phyloP scores from a whole-genome alignment of 2,113 vertebrate species.

The Gasterosteus nipponicus region DNA sequence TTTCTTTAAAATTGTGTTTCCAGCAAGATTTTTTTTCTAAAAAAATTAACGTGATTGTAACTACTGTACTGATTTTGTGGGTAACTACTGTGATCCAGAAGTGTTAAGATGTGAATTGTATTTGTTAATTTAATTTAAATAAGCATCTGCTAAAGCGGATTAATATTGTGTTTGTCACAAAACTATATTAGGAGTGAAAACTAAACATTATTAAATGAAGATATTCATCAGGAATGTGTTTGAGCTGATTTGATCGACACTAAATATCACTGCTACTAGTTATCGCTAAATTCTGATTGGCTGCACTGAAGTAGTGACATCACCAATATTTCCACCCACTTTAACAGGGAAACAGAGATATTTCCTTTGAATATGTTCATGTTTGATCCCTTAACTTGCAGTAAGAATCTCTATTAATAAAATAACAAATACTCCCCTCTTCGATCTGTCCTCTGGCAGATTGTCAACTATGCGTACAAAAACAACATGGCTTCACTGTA shows the following conservation, averaged over 20 bases:
- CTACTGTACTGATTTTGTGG: not conserved
- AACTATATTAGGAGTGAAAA: not conserved
- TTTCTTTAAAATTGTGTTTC: not conserved
- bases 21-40: too few relatives aligned
- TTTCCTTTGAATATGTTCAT: not conserved
- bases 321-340: not conserved
- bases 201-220: not conserved
- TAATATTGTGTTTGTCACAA: not conserved
- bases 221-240: not conserved
- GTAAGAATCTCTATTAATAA: not conserved
- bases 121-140: not conserved
- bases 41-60: too few relatives aligned
- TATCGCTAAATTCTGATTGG: not conserved
- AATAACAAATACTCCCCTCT: not conserved
- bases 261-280: not conserved
- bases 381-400: not conserved
- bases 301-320: not conserved
- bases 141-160: not conserved
- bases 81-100: not conserved
- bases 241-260: not conserved
- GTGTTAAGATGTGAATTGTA: not conserved
- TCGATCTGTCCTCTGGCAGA: conserved; percentile 71
- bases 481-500: conserved; percentile 89
- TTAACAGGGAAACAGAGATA: not conserved
- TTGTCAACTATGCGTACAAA: conserved; percentile 92